phyloP scores from a whole-genome alignment of 2,888 invertebrate species.

The Caenorhabditis doughertyi region DNA sequence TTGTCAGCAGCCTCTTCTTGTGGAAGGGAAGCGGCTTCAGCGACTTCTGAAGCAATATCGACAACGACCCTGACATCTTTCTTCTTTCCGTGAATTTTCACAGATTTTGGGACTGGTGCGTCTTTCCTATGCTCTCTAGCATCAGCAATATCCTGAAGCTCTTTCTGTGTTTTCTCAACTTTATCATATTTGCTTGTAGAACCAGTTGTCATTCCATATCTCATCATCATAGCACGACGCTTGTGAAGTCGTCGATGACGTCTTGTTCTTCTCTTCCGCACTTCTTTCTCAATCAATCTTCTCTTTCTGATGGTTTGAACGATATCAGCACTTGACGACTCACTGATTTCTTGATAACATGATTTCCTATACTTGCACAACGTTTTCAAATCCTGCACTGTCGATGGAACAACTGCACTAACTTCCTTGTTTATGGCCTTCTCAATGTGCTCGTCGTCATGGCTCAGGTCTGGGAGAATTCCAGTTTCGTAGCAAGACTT shows the following conservation, averaged over 20 bases:
- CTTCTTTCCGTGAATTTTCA: conserved; percentile 54
- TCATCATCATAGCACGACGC: conserved; percentile 44
- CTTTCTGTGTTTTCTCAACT: conserved; percentile 61
- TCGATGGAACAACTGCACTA: conserved; percentile 64
- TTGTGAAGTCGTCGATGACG: conserved; percentile 51
- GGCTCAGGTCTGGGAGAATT: conserved; percentile 70
- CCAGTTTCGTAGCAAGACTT: conserved; percentile 79
- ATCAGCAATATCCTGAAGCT: conserved; percentile 59
- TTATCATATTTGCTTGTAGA: conserved; percentile 44
- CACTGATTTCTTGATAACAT: conserved; percentile 74
- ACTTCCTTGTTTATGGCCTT: conserved; percentile 61
- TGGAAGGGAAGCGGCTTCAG: too few species aligned
- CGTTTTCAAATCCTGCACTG: conserved; percentile 67
- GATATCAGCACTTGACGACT: conserved; percentile 63
- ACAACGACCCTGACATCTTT: conserved; percentile 37
- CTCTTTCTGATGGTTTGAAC: conserved; percentile 69
- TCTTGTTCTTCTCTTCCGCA: conserved; percentile 53
- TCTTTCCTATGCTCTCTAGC: conserved; percentile 40
- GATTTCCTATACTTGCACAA: conserved; percentile 77
- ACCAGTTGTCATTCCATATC: conserved; percentile 46
- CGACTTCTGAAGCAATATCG: neutral
- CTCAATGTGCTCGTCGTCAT: conserved; percentile 50
- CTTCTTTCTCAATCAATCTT: conserved; percentile 67
- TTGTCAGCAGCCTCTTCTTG: conserved; percentile 21
- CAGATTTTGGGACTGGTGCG: conserved; percentile 41